phyloP scores from a whole-genome alignment of 2,797 vertebrate species.

The Anolis apletophallus region DNA sequence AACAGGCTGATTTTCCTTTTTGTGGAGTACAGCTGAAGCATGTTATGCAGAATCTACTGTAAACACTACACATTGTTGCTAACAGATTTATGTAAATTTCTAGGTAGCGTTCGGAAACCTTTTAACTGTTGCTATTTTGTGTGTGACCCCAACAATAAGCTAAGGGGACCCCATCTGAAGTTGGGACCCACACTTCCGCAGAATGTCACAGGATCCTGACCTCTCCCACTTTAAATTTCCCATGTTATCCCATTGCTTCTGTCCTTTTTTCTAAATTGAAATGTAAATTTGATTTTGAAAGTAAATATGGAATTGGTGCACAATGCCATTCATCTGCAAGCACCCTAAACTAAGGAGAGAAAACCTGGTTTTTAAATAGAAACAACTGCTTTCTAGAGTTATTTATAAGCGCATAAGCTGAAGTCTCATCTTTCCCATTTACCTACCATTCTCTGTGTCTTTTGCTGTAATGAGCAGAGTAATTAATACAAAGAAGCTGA shows the following conservation, averaged over 20 bases:
- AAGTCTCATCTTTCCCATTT: background rate
- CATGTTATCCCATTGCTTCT: background rate
- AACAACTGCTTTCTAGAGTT: background rate
- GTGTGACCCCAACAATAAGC: too few species aligned
- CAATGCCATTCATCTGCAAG: background rate
- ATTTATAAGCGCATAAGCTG: background rate
- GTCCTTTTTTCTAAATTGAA: background rate
- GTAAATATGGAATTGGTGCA: background rate
- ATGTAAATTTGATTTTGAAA: background rate
- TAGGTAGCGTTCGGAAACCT: too few species aligned
- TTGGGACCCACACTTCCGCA: background rate
- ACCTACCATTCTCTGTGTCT: background rate
- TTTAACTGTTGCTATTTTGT: too few species aligned
- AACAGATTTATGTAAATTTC: too few species aligned
- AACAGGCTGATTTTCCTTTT: too few species aligned
- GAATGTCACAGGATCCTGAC: background rate
- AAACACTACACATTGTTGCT: too few species aligned
- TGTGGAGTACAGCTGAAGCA: too few species aligned
- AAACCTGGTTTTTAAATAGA: background rate
- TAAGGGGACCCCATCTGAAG: too few species aligned
- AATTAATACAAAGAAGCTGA: conserved; percentile 6
- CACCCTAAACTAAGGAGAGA: background rate
- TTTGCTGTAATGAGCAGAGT: background rate
- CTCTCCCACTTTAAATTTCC: background rate
- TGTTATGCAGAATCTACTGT: too few species aligned